Conservation (phyloP, 2,888 invertebrate genomes). For the Sialis lutaria region DNA sequence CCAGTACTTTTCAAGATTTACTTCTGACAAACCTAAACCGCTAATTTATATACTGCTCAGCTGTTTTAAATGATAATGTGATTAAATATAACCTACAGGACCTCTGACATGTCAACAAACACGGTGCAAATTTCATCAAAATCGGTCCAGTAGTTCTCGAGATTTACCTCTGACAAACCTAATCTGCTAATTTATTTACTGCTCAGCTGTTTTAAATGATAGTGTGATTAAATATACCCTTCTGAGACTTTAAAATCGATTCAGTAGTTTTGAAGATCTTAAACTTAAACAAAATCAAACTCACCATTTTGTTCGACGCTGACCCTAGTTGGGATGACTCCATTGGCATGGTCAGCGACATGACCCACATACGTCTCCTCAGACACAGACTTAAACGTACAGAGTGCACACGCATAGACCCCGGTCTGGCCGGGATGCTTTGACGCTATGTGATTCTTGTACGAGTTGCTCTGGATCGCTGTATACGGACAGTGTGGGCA, state of each 20-base stretch:
- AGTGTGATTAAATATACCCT: neutral
- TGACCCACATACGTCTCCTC: slow-evolving; percentile 33
- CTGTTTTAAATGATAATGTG: too few relatives aligned
- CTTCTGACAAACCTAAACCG: too few relatives aligned
- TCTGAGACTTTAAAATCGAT: neutral
- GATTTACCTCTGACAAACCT: too few relatives aligned
- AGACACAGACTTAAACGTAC: slow-evolving; percentile 39
- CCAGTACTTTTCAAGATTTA: too few relatives aligned
- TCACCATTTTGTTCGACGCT: too few relatives aligned
- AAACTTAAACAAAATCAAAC: neutral
- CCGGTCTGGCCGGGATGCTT: slow-evolving; percentile 34
- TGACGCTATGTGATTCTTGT: slow-evolving; percentile 39
- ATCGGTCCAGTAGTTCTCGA: too few relatives aligned
- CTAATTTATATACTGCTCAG: too few relatives aligned
- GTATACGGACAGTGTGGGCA: slow-evolving; percentile 50
- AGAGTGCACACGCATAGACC: slow-evolving; percentile 31
- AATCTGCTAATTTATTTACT: too few relatives aligned
- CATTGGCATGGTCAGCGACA: slow-evolving; percentile 33
- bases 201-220: too few relatives aligned
- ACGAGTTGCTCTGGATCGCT: slow-evolving; percentile 49
- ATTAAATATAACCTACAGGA: too few relatives aligned
- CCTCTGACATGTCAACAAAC: too few relatives aligned
- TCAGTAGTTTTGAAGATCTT: neutral
- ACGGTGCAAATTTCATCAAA: too few relatives aligned
- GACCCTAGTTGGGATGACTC: slow-evolving; percentile 19